Conservation (phyloP, 2,113 vertebrate species). For the Actenoides lindsayi region DNA sequence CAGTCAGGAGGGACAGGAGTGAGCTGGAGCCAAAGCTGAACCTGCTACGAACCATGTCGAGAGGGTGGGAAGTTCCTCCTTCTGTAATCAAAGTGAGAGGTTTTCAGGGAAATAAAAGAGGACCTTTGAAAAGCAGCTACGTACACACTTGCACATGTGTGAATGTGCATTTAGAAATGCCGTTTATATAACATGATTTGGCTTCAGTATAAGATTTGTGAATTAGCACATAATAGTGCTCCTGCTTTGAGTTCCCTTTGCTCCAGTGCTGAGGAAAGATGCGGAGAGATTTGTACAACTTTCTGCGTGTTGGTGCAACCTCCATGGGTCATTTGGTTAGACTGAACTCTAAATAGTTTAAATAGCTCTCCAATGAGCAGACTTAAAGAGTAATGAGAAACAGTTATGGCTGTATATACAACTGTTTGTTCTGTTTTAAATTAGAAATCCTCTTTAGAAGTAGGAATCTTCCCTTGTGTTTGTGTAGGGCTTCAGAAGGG, state of each 20-base stretch:
- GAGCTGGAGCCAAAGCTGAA: not conserved
- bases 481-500: not conserved
- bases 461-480: not conserved
- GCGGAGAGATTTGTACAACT: not conserved
- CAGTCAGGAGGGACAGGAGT: not conserved
- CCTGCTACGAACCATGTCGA: accelerated
- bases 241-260: not conserved
- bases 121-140: not conserved
- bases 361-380: slow-evolving; percentile 24
- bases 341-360: slow-evolving; percentile 23
- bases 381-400: not conserved
- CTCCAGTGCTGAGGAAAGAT: not conserved
- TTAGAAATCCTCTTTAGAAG: not conserved
- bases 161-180: not conserved
- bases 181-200: not conserved
- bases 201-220: not conserved
- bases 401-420: not conserved
- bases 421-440: slow-evolving; percentile 2
- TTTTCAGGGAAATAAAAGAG: not conserved
- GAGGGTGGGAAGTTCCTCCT: not conserved
- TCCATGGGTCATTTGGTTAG: not conserved
- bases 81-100: not conserved
- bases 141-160: not conserved
- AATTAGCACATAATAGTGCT: not conserved
- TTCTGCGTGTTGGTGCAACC: not conserved